These are phyloP conservation scores for Alfaro cultratus DNA, from an alignment of 2,797 vertebrate genomes.

Conservation along the genomic window DNA sequence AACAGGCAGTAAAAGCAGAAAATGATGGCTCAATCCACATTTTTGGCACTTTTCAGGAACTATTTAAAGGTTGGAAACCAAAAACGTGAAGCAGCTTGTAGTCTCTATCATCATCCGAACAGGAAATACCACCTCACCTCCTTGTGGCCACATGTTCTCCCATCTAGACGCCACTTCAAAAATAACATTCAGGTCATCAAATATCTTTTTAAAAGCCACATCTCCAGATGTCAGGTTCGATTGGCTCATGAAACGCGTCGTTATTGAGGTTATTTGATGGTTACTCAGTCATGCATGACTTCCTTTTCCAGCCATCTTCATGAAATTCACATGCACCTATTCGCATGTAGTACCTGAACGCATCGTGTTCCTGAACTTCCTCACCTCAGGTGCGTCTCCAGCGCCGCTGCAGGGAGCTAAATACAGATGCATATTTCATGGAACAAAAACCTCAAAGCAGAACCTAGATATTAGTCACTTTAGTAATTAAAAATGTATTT, in stretches of 20 bases:
- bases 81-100: conserved; percentile 2
- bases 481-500: conserved; percentile 99
- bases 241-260: conserved; percentile 1
- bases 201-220: conserved; percentile 5
- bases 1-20: conserved; percentile 20
- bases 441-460: conserved; percentile 99
- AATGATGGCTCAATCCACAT: conserved; percentile 1
- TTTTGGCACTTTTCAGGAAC: conserved; percentile 25
- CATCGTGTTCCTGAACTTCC: conserved; percentile 77
- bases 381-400: conserved; percentile 88
- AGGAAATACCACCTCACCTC: conserved; percentile 20
- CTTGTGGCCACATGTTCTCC: conserved; percentile 16
- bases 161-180: conserved; percentile 1
- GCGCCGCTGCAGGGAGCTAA: conserved; percentile 85
- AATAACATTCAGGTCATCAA: conserved; percentile 19
- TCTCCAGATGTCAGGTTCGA: conserved; percentile 23
- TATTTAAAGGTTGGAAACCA: conserved; percentile 48
- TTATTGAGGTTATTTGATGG: conserved; percentile 27
- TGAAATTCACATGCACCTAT: conserved; percentile 50
- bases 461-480: conserved; percentile 99
- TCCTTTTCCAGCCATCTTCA: conserved; percentile 33
- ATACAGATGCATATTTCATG: conserved; percentile 98
- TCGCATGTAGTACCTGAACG: conserved; percentile 85
- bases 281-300: conserved; percentile 47
- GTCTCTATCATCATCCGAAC: conserved; percentile 9